These are phyloP conservation scores for Thunnus maccoyii DNA, from an alignment of 2,113 vertebrate genomes.

Conservation along the genomic window DNA sequence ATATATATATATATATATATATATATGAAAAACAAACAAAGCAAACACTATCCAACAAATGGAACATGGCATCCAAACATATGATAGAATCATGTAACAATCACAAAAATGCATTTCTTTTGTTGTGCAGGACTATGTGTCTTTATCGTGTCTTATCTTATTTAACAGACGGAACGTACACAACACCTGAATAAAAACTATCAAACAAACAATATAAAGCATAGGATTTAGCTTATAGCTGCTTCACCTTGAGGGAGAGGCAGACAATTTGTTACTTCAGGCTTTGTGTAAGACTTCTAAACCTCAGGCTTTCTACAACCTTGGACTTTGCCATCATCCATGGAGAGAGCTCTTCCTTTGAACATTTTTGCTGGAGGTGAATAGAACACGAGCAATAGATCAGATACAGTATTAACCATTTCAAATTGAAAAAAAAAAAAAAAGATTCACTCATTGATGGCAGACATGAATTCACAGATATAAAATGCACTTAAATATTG, in stretches of 20 bases:
- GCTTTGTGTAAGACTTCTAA: background rate
- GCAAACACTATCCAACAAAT: background rate
- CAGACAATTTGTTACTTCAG: background rate
- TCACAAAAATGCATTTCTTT: too few species aligned
- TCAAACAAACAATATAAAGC: too few species aligned
- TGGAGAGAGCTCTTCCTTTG: background rate
- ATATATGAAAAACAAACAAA: background rate
- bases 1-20: background rate
- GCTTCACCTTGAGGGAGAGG: background rate
- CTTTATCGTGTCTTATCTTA: too few species aligned
- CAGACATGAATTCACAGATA: background rate
- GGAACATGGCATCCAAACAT: too few species aligned
- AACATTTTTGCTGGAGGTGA: constrained; percentile 7
- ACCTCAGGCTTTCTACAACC: background rate
- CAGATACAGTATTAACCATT: constrained; percentile 6
- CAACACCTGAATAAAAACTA: too few species aligned
- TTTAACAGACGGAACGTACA: too few species aligned
- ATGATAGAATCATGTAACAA: too few species aligned
- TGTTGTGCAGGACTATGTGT: too few species aligned
- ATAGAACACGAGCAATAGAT: background rate
- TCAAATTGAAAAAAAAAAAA: background rate
- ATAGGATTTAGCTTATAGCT: background rate
- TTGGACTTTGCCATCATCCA: background rate
- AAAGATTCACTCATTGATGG: constrained; percentile 13
- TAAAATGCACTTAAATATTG: background rate